Percentiles rank a stretch among this genome's conserved stretches.
Conservation (phyloP, 2,113 vertebrate genomes). For the Kryptolebias marmoratus region DNA sequence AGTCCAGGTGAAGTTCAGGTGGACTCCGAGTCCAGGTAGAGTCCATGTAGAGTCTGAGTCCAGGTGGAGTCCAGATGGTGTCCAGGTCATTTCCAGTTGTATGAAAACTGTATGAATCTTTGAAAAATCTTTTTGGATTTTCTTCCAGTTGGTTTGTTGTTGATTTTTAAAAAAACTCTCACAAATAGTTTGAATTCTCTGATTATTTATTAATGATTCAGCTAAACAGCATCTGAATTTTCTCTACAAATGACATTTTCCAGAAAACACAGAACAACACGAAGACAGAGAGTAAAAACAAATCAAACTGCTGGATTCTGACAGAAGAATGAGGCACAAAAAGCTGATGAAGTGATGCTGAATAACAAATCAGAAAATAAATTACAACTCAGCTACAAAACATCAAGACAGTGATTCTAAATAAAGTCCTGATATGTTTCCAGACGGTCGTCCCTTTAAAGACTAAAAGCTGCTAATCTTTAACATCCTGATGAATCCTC, state of each 20-base stretch:
- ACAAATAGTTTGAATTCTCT: neutral
- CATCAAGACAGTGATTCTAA: conserved; percentile 24
- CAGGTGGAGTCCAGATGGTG: no score
- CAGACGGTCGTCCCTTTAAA: neutral
- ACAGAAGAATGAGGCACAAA: neutral
- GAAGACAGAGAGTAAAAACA: neutral
- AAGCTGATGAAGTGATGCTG: neutral
- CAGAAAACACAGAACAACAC: neutral
- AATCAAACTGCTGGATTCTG: neutral
- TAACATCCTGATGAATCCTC: neutral
- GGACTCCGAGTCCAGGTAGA: no score
- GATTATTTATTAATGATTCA: conserved; percentile 24
- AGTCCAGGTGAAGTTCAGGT: no score
- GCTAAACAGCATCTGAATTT: neutral
- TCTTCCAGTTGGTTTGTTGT: neutral
- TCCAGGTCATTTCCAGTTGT: no score
- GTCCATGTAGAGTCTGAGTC: no score
- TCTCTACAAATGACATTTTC: conserved; percentile 3
- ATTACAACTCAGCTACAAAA: conserved; percentile 51
- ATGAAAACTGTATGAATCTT: no score
- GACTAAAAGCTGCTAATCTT: neutral
- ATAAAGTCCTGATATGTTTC: conserved; percentile 31
- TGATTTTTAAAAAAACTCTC: neutral
- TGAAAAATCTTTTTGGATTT: neutral
- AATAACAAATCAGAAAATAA: conserved; percentile 52